Conservation (phyloP, 2,888 invertebrate species). For the Cinara cedri region DNA sequence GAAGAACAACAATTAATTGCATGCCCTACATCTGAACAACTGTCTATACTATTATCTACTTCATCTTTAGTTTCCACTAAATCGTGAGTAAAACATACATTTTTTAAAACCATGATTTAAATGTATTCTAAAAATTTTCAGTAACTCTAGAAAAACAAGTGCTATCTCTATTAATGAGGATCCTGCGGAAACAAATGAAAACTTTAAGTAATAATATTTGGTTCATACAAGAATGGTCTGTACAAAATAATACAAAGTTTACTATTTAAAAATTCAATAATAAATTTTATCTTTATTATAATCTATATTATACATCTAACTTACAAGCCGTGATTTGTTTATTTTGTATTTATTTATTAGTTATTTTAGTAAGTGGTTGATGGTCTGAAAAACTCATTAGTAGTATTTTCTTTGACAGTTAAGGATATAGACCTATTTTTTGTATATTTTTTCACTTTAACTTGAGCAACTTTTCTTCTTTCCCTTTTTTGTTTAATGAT, state of each 20-base stretch:
- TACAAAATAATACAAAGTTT: conserved; percentile 20
- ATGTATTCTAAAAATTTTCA: background rate
- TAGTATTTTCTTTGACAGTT: background rate
- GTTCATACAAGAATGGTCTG: conserved; percentile 3
- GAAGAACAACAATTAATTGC: conserved; percentile 85
- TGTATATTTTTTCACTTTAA: background rate
- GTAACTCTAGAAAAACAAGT: conserved; percentile 53
- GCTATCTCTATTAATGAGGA: conserved; percentile 38
- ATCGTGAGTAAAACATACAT: conserved; percentile 28
- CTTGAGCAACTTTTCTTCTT: conserved; percentile 5
- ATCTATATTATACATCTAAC: background rate
- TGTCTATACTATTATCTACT: conserved; percentile 84
- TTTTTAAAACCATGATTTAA: background rate
- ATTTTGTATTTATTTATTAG: background rate
- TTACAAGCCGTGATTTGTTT: background rate
- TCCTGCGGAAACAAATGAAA: conserved; percentile 38
- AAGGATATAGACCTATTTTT: conserved; percentile 18
- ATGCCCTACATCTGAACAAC: conserved; percentile 92
- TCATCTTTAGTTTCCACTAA: conserved; percentile 67
- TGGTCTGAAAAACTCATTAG: conserved; percentile 7
- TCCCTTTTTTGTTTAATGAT: conserved; percentile 61
- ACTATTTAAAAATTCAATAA: background rate
- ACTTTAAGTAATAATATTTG: background rate
- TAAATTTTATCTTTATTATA: background rate
- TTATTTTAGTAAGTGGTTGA: conserved; percentile 27